Conservation (phyloP, 2,797 vertebrate genomes). For the Mastacembelus armatus region DNA sequence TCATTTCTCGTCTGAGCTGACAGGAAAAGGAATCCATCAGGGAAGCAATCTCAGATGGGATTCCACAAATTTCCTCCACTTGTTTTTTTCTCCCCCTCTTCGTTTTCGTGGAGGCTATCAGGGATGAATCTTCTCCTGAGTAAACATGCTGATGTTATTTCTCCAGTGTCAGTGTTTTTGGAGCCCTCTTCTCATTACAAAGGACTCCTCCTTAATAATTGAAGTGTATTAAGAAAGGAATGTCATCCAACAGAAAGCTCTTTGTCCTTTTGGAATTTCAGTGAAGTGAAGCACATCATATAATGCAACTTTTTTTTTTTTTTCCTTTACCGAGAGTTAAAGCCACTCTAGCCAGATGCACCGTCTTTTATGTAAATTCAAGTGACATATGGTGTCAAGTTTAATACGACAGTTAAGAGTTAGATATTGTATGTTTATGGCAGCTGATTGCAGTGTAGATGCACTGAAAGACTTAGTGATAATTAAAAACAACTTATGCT, state of each 20-base stretch:
- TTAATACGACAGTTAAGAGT: background rate
- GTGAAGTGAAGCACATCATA: constrained; percentile 37
- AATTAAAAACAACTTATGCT: background rate
- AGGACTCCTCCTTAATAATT: constrained; percentile 72
- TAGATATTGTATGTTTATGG: background rate
- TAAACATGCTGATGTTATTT: constrained; percentile 83
- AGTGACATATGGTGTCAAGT: background rate
- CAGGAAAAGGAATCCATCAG: constrained; percentile 87
- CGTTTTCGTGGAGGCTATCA: constrained; percentile 78
- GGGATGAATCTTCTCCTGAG: constrained; percentile 81
- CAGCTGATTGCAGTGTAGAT: background rate
- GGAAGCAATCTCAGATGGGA: constrained; percentile 87
- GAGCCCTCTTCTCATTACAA: constrained; percentile 76
- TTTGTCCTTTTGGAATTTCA: constrained; percentile 69
- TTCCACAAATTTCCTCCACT: constrained; percentile 86
- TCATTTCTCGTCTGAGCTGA: constrained; percentile 88
- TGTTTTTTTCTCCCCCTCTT: constrained; percentile 79
- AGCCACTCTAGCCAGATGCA: background rate
- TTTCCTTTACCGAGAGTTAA: background rate
- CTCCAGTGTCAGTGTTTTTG: constrained; percentile 78
- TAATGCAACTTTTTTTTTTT: constrained; percentile 29
- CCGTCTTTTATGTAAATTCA: background rate
- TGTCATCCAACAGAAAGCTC: constrained; percentile 68
- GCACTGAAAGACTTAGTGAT: background rate
- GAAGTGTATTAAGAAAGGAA: constrained; percentile 74